Evolutionary conservation across 1,140 invertebrate species (phyloP), one percentile per base, ranked within the genome.

Genomic region (Penaeus japonicus): DNA sequence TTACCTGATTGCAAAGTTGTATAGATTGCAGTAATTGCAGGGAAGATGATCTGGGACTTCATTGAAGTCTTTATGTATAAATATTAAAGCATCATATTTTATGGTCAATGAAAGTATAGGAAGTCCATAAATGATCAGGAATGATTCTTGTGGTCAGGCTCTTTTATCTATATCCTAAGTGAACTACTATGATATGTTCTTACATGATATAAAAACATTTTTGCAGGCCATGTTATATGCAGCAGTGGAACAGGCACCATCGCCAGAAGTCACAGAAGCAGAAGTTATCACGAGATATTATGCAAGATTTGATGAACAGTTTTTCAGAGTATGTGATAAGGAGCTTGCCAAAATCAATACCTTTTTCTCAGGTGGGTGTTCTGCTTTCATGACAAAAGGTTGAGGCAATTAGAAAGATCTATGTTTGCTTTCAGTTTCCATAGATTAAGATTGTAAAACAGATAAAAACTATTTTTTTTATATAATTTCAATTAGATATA

Each of bases 331-430:
- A 91, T 98, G 97, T 94, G 97, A 99, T 92, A 97, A 98, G 92
- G 98, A 99, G 93, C 93, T 99, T 18, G 96, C 96, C 89, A 99
- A 99, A 94, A 99, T 99, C 73, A 99, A 98, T 91, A 99, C 97
- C 83, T 99, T 99, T 93, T 99, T 98, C 93, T 97, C 97, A 92
- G 97, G 97, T 97, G 93, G 92, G 88, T 85, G 78, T 75, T 27
- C 62, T 53, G 5, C 12, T 81, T 17, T 27, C 7, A 20, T 27
- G 15, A 18, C 7, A 0, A 20, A n/a, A 18, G 35, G 4, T 18
- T 73, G 1, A 27, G 15, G 73, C n/a, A 22, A 47, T 20, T 18
- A 27, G 80, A 22, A 57, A 24, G 22, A 54, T 81, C 47, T 22
- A n/a, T n/a, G n/a, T n/a, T 22, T 77, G 35, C 54, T n/a, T 80